phyloP scores from a whole-genome alignment of 1,140 invertebrate genomes.

The Procambarus clarkii region DNA sequence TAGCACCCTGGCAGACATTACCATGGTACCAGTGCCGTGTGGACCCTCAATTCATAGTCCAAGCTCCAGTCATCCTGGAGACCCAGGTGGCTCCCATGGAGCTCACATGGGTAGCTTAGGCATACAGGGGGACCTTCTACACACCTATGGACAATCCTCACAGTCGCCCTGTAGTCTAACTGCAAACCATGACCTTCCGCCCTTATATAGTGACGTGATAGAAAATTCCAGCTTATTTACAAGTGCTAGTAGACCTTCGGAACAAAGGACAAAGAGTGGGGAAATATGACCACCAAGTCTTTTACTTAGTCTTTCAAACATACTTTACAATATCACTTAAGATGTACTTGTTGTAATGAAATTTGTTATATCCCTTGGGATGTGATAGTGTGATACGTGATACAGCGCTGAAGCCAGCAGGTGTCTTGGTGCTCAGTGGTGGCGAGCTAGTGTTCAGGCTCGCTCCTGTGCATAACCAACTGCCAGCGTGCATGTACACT shows the following conservation, averaged over 20 bases:
- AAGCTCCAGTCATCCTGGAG: slow-evolving; percentile 37
- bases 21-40: slow-evolving; percentile 49
- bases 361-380: slow-evolving; percentile 69
- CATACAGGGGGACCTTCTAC: slow-evolving; percentile 28
- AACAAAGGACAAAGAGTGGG: slow-evolving; percentile 70
- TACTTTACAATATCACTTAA: slow-evolving; percentile 71
- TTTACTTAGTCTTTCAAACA: slow-evolving; percentile 71
- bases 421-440: slow-evolving; percentile 66
- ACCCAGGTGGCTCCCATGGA: slow-evolving; percentile 43
- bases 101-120: slow-evolving; percentile 40
- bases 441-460: slow-evolving; percentile 58
- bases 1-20: slow-evolving; percentile 53
- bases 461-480: slow-evolving; percentile 66
- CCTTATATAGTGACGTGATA: slow-evolving; percentile 67
- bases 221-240: slow-evolving; percentile 62
- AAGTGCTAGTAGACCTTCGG: slow-evolving; percentile 69
- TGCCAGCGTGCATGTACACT: slow-evolving; percentile 65
- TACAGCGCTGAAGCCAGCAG: slow-evolving; percentile 69
- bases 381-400: slow-evolving; percentile 66
- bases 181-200: slow-evolving; percentile 61
- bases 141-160: slow-evolving; percentile 54
- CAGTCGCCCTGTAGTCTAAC: slow-evolving; percentile 57
- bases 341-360: slow-evolving; percentile 70
- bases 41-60: slow-evolving; percentile 57
- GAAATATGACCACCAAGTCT: slow-evolving; percentile 70